phyloP scores from a whole-genome alignment of 2,797 vertebrate species.

The Ptychobarbus kaznakovi region DNA sequence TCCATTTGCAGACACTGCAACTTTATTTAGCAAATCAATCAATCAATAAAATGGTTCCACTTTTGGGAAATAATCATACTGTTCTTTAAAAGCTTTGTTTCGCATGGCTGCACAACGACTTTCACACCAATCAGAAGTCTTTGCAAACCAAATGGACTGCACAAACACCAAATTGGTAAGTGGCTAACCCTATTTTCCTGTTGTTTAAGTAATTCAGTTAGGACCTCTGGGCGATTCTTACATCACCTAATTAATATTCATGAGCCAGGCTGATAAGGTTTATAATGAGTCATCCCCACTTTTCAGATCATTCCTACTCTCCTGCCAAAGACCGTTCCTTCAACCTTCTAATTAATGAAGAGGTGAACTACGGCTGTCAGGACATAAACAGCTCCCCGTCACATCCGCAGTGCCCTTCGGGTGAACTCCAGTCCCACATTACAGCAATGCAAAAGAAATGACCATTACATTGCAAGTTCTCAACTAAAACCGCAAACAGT shows the following conservation, averaged over 20 bases:
- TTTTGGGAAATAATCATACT: background rate
- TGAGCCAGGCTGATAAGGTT: background rate
- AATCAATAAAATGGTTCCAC: background rate
- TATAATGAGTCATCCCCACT: background rate
- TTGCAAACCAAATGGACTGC: background rate
- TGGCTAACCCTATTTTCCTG: background rate
- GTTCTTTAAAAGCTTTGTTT: background rate
- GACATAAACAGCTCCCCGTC: slow-evolving; percentile 4
- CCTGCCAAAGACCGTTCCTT: slow-evolving; percentile 25
- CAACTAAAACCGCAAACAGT: background rate
- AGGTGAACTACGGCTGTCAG: slow-evolving; percentile 24
- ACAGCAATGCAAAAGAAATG: slow-evolving; percentile 8
- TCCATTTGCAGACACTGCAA: too few relatives aligned
- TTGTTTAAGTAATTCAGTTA: background rate
- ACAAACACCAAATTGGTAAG: background rate
- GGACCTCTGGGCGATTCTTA: background rate
- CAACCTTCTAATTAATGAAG: slow-evolving; percentile 20
- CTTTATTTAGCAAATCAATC: background rate
- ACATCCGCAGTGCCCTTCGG: slow-evolving; percentile 33
- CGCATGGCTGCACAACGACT: background rate
- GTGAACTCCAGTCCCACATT: slow-evolving; percentile 39
- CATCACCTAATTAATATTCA: slow-evolving; percentile 23
- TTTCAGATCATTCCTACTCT: background rate
- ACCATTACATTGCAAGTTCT: background rate
- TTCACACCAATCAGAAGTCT: background rate